phyloP scores from a whole-genome alignment of 2,113 vertebrate genomes.

The Spea bombifrons region DNA sequence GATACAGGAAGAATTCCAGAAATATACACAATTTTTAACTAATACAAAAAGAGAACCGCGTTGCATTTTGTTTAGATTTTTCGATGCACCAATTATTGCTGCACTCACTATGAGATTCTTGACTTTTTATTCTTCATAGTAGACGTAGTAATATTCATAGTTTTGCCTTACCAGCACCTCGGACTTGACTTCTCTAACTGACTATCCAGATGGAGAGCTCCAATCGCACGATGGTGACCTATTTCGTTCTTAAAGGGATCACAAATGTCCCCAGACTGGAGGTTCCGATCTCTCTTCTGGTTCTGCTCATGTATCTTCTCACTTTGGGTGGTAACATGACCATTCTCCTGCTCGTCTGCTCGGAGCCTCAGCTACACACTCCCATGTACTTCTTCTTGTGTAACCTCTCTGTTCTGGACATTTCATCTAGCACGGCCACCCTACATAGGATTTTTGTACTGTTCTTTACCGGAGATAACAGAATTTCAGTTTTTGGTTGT shows the following conservation, averaged over 20 bases:
- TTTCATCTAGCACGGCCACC: background rate
- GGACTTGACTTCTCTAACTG: background rate
- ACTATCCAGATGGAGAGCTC: background rate
- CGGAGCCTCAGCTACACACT: background rate
- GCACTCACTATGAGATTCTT: no score
- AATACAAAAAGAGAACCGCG: no score
- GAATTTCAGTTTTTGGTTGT: background rate
- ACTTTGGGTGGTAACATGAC: background rate
- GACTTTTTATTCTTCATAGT: no score
- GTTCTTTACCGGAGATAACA: background rate
- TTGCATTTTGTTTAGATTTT: no score
- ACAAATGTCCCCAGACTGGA: background rate
- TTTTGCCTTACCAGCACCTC: background rate
- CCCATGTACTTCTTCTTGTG: constrained; percentile 25
- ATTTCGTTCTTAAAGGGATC: background rate
- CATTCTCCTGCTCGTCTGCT: constrained; percentile 5
- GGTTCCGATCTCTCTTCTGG: background rate
- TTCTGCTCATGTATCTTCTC: background rate
- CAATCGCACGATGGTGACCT: constrained; percentile 9
- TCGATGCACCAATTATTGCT: no score
- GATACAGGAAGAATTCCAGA: no score
- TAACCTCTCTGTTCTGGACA: background rate
- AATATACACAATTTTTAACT: no score
- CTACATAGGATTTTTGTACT: background rate
- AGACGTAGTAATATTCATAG: no score